A percentile compares a stretch with the other conserved stretches of the same genome.
Evolutionary conservation across 2,113 vertebrate species (phyloP).

Genomic region (Rhipidura dahli): DNA sequence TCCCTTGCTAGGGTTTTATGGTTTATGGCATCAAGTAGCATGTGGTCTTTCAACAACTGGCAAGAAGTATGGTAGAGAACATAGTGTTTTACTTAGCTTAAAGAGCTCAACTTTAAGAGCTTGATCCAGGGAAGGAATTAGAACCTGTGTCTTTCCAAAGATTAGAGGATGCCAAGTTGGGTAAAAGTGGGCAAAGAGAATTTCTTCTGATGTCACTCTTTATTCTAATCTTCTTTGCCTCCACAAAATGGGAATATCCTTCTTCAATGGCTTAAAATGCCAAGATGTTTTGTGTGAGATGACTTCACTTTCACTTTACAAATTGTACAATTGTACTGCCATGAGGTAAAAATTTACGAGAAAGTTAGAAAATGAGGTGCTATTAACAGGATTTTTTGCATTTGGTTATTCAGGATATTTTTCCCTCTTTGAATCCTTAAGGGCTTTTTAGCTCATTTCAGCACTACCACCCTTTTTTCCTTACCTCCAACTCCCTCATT

Average conservation of each 20-base stretch:
- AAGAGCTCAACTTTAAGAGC: neutral
- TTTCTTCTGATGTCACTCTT: neutral
- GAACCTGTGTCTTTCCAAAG: neutral
- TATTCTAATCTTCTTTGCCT: neutral
- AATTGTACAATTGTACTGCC: neutral
- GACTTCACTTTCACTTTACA: neutral
- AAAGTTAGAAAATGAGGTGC: neutral
- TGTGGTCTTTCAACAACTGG: neutral
- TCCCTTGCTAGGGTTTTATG: neutral
- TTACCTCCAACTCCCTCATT: fast-evolving
- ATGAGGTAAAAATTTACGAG: neutral
- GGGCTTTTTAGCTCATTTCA: neutral
- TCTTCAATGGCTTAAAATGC: neutral
- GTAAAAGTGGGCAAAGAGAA: neutral
- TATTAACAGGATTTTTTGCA: neutral
- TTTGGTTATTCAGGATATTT: neutral
- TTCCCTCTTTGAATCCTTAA: neutral
- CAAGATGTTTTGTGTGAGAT: neutral
- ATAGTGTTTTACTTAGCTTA: neutral
- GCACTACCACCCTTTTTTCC: fast-evolving
- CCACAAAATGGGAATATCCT: neutral
- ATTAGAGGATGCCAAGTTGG: neutral
- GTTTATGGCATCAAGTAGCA: neutral
- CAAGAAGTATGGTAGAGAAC: neutral
- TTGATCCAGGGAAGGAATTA: neutral